A percentile compares a stretch with the other conserved stretches of the same genome.
These are phyloP conservation scores for Anneissia japonica DNA, from an alignment of 35 echinoderm and acorn worm species.

Conservation along the genomic window DNA sequence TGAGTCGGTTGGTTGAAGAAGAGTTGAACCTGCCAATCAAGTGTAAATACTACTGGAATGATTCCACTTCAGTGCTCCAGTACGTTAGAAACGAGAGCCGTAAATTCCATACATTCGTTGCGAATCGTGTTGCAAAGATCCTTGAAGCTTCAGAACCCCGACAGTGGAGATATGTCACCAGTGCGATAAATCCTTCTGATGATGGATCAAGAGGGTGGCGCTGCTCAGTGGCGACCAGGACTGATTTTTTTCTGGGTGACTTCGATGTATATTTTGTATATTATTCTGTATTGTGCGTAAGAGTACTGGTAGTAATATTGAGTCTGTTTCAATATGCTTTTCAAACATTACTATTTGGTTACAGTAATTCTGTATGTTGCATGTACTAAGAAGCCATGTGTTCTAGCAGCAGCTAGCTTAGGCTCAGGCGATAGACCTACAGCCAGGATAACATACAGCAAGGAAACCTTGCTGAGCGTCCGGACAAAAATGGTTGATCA, in stretches of 20 bases:
- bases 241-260: too few relatives aligned
- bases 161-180: constrained; percentile 30
- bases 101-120: constrained; percentile 19
- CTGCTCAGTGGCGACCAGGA: constrained; percentile 43
- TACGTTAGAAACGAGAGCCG: constrained; percentile 21
- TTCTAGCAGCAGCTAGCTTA: background rate
- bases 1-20: constrained; percentile 1
- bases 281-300: too few relatives aligned
- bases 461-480: too few relatives aligned
- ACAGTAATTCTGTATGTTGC: too few relatives aligned
- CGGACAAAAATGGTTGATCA: too few relatives aligned
- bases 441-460: too few relatives aligned
- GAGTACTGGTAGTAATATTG: too few relatives aligned
- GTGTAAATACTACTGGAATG: constrained; percentile 16
- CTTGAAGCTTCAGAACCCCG: background rate
- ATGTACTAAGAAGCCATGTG: background rate
- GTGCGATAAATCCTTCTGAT: background rate
- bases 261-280: too few relatives aligned
- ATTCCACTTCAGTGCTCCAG: constrained; percentile 15
- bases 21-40: background rate
- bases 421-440: too few relatives aligned
- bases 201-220: background rate
- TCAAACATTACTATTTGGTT: too few relatives aligned
- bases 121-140: constrained; percentile 19
- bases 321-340: too few relatives aligned